Conservation (phyloP, 2,797 vertebrate species). For the Intellagama lesueurii region DNA sequence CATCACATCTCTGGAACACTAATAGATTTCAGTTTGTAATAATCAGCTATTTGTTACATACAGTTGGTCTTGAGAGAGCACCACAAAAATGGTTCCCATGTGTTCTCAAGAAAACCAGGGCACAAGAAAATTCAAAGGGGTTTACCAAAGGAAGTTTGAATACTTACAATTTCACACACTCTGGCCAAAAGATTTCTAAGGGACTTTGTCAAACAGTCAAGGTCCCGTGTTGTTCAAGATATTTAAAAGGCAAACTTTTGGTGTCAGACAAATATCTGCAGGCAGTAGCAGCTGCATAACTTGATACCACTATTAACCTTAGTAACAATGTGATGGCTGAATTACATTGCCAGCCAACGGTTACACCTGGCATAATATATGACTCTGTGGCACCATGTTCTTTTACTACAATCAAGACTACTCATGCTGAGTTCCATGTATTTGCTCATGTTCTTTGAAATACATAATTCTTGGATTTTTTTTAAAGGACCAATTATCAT, state of each 20-base stretch:
- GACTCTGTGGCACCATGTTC: constrained; percentile 56
- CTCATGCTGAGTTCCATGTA: constrained; percentile 54
- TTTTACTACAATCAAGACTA: constrained; percentile 59
- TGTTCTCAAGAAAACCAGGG: background rate
- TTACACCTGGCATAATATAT: constrained; percentile 70
- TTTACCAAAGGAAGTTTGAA: constrained; percentile 19
- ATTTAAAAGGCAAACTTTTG: constrained; percentile 57
- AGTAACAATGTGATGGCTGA: constrained; percentile 61
- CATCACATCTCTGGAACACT: too few relatives aligned
- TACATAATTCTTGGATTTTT: constrained; percentile 37
- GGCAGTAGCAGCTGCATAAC: constrained; percentile 65
- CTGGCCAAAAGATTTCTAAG: constrained; percentile 13
- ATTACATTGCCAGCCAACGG: constrained; percentile 71
- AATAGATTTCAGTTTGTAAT: too few relatives aligned
- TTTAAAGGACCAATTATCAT: constrained; percentile 33
- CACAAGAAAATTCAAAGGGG: constrained; percentile 41
- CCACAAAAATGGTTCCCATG: too few relatives aligned
- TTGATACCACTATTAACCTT: constrained; percentile 64
- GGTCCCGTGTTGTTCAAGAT: constrained; percentile 52
- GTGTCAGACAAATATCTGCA: constrained; percentile 59
- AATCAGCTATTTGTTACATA: background rate
- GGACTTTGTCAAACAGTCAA: constrained; percentile 41
- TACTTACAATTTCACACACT: constrained; percentile 9
- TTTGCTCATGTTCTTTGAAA: constrained; percentile 56
- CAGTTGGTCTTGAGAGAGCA: constrained; percentile 16